Conservation (phyloP, 2,113 vertebrate species). For the Myotis brandtii region DNA sequence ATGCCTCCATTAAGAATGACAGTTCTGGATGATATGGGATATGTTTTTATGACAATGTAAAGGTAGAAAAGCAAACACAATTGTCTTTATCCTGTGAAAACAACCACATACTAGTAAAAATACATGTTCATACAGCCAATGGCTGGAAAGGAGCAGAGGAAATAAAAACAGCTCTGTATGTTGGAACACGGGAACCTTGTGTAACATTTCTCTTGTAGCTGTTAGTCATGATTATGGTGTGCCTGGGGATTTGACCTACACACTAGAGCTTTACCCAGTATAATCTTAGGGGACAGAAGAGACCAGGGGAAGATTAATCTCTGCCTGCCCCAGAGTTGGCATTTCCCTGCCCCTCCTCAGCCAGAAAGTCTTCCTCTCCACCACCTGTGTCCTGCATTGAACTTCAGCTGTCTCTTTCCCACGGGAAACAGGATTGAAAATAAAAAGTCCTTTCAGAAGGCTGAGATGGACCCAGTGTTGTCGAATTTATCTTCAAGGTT, state of each 20-base stretch:
- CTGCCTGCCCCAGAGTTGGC: background rate
- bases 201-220: background rate
- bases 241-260: background rate
- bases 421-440: background rate
- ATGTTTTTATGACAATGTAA: background rate
- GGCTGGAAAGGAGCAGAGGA: background rate
- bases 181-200: background rate
- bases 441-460: background rate
- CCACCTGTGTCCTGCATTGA: background rate
- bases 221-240: background rate
- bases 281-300: background rate
- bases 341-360: background rate
- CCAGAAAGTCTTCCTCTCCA: background rate
- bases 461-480: background rate
- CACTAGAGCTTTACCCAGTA: background rate
- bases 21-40: background rate
- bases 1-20: background rate
- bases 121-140: background rate
- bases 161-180: slow-evolving; percentile 38
- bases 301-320: background rate
- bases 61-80: slow-evolving; percentile 30
- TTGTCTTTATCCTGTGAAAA: background rate
- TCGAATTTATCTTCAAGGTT: background rate
- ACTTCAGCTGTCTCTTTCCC: background rate
- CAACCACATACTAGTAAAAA: background rate